Conservation (phyloP, 1,140 invertebrate genomes). For the Plodia interpunctella region DNA sequence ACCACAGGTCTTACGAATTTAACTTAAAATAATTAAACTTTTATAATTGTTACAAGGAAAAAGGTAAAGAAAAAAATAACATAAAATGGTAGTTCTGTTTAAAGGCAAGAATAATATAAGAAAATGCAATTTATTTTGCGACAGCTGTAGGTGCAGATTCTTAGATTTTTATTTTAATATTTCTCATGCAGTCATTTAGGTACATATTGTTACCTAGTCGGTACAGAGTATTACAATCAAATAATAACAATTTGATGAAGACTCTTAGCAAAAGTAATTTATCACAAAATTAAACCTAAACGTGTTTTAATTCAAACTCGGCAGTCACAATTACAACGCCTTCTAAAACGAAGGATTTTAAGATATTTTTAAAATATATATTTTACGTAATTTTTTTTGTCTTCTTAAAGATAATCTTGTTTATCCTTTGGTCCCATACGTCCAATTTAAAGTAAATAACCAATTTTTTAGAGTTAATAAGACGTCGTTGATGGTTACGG, state of each 20-base stretch:
- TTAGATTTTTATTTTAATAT: no score
- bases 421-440: not conserved
- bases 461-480: not conserved
- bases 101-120: constrained; percentile 25
- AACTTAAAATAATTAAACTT: constrained; percentile 33
- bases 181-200: not conserved
- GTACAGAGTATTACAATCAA: not conserved
- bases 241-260: not conserved
- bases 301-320: not conserved
- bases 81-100: constrained; percentile 12
- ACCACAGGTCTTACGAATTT: constrained; percentile 67
- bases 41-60: constrained; percentile 22
- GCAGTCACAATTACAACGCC: constrained; percentile 19
- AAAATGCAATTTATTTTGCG: constrained; percentile 21
- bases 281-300: constrained; percentile 17
- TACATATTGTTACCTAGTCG: not conserved
- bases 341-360: constrained; percentile 62
- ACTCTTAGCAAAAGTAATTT: constrained; percentile 2
- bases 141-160: no score
- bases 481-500: constrained; percentile 2
- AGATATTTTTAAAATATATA: not conserved
- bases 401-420: constrained; percentile 12
- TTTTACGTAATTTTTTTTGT: not conserved
- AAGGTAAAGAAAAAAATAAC: constrained; percentile 20
- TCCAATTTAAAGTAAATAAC: not conserved